Conservation (phyloP, 2,797 vertebrate species). For the Scolopax rusticola region DNA sequence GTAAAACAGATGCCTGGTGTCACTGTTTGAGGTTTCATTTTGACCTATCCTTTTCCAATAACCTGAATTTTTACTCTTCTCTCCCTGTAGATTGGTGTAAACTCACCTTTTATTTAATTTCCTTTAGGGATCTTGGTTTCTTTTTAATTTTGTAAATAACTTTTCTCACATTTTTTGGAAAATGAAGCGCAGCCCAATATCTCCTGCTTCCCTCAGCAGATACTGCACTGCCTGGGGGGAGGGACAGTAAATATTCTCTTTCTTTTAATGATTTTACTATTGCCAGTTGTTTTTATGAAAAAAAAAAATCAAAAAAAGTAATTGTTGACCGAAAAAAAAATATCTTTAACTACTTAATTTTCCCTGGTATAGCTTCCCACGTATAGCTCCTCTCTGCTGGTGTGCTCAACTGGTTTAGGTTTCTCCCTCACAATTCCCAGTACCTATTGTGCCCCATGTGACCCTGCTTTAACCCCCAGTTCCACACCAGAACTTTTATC, state of each 20-base stretch:
- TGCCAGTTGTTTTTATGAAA: not conserved
- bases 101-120: not conserved
- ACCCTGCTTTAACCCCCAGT: too few species aligned
- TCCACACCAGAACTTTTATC: not conserved
- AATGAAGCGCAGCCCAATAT: not conserved
- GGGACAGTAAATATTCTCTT: not conserved
- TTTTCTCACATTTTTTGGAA: not conserved
- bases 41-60: not conserved
- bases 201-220: not conserved
- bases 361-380: not conserved
- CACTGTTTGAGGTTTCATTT: not conserved
- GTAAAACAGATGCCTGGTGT: not conserved
- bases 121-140: not conserved
- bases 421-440: not conserved
- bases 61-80: not conserved
- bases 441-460: not conserved
- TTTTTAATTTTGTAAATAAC: not conserved
- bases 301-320: not conserved
- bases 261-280: not conserved
- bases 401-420: not conserved
- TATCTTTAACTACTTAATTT: not conserved
- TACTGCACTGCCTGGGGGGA: not conserved
- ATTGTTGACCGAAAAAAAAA: not conserved
- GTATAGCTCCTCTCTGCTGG: not conserved
- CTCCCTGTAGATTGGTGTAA: not conserved